These are phyloP conservation scores for Amphiprion clarkii DNA, from an alignment of 2,797 vertebrate genomes.

Conservation along the genomic window DNA sequence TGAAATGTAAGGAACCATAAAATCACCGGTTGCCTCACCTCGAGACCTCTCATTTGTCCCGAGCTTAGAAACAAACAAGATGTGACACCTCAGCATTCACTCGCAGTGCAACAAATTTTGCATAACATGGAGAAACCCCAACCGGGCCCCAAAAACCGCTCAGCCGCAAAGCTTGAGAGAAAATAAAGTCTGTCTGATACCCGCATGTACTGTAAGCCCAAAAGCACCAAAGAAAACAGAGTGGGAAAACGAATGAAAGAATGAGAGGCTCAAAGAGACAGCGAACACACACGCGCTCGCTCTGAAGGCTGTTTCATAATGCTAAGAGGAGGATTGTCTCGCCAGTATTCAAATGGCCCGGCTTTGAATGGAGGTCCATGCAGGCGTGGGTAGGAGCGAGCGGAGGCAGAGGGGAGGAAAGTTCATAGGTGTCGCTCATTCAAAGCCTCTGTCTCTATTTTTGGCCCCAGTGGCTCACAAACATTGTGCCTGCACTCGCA, in stretches of 20 bases:
- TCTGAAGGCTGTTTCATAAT: slow-evolving; percentile 60
- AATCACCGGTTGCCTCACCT: slow-evolving; percentile 12
- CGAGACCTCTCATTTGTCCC: background rate
- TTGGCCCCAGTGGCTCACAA: slow-evolving; percentile 47
- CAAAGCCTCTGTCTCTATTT: slow-evolving; percentile 75
- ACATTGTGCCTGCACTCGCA: slow-evolving; percentile 9
- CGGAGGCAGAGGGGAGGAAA: slow-evolving; percentile 71
- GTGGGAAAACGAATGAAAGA: slow-evolving; percentile 1
- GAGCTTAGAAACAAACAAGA: slow-evolving; percentile 8
- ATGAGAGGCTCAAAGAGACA: background rate
- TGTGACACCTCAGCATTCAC: slow-evolving; percentile 12
- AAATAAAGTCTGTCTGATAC: slow-evolving; percentile 36
- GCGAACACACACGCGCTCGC: slow-evolving; percentile 13
- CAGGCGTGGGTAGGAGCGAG: slow-evolving; percentile 44
- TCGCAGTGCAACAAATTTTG: background rate
- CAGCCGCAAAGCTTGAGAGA: slow-evolving; percentile 15
- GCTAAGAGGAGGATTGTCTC: slow-evolving; percentile 65
- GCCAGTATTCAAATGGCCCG: slow-evolving; percentile 72
- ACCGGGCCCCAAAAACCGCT: background rate
- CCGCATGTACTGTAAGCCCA: slow-evolving; percentile 1
- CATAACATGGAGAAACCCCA: slow-evolving; percentile 9
- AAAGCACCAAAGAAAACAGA: slow-evolving; percentile 25
- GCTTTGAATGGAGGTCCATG: slow-evolving; percentile 75
- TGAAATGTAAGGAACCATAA: background rate
- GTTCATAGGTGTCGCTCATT: slow-evolving; percentile 82